Base-by-base conservation (phyloP, 1,140 invertebrate species). In the Tigriopus japonicus region DNA sequence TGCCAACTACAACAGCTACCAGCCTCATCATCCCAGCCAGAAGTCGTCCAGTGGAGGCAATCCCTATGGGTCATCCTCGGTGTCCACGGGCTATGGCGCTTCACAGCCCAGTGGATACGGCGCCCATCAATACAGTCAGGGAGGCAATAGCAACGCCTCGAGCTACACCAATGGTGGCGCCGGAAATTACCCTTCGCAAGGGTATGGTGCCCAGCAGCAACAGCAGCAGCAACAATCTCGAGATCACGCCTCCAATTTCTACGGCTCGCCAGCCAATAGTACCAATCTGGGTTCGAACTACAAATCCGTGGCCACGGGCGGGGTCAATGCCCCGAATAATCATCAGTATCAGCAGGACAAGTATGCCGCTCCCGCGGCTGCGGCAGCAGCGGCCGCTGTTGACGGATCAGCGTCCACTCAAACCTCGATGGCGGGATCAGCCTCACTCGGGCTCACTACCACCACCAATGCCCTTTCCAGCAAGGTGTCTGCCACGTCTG, bases 401-500 rank as follows among this genome's bases (percentile, higher is more conserved):
- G 6, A 28, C 17, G 54, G 54, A 19, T 12, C 17, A 9, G 9
- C 21, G 9, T n/a, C 19, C 14, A 23, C 12, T 7, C 12, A 19
- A 10, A 52, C 51, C 19, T n/a, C n/a, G n/a, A n/a, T n/a, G n/a
- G n/a, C n/a, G n/a, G n/a, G n/a, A n/a, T n/a, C n/a, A 52, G n/a
- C 19, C 12, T n/a, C 51, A 9, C 21, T 54, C 6, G 52, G 52
- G 13, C 21, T 54, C 14, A 54, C 52, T 21, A 23, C 52, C 1
- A 54, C 52, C n/a, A 58, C 55, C 12, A 58, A 58, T 41, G 55
- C 55, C 15, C 40, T 58, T 6, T 58, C 55, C 12, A 41, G 55
- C n/a, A 58, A 58, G 42, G 40, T 58, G 15, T 58, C 55, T 42
- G 55, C 55, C 14, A 58, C 55, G 17, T 41, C 55, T 41, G 55